phyloP scores from a whole-genome alignment of 2,888 invertebrate genomes.

The Stenodema calcarata region DNA sequence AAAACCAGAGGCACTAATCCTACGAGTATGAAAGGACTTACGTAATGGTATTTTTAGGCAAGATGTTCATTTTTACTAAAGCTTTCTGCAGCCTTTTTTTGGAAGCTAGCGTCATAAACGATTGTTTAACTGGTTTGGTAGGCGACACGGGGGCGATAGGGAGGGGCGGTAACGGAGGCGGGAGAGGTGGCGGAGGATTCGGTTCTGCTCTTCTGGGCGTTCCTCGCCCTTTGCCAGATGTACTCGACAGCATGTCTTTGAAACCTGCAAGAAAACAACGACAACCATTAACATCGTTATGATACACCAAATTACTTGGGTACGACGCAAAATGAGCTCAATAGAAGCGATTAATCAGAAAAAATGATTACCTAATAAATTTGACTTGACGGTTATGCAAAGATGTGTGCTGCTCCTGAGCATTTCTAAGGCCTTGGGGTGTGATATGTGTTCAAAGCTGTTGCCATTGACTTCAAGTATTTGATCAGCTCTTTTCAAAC shows the following conservation, averaged over 20 bases:
- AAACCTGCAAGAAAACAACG: slow-evolving; percentile 63
- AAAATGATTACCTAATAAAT: slow-evolving; percentile 74
- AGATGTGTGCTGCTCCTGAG: slow-evolving; percentile 93
- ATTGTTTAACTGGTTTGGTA: slow-evolving; percentile 55
- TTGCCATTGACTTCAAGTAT: slow-evolving; percentile 97
- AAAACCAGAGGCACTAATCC: no score
- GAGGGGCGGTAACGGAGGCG: slow-evolving; percentile 56
- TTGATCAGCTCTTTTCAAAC: slow-evolving; percentile 96
- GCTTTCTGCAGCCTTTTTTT: slow-evolving; percentile 84
- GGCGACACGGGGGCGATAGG: slow-evolving; percentile 56
- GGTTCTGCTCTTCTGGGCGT: slow-evolving; percentile 80
- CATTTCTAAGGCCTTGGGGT: slow-evolving; percentile 90
- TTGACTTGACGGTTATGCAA: slow-evolving; percentile 95
- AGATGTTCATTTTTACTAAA: slow-evolving; percentile 86
- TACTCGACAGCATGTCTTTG: slow-evolving; percentile 75
- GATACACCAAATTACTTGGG: no score
- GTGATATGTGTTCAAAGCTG: slow-evolving; percentile 91
- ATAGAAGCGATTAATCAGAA: background rate
- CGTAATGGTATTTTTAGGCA: slow-evolving; percentile 56
- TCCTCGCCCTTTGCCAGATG: slow-evolving; percentile 68
- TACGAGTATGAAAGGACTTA: slow-evolving; percentile 50
- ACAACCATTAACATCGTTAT: no score
- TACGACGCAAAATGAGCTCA: no score
- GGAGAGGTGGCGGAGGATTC: slow-evolving; percentile 64
- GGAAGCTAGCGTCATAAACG: slow-evolving; percentile 87